Evolutionary conservation across 2,797 vertebrate genomes (phyloP), one percentile per base, ranked within the genome.

Genomic region (Sebastiscus tertius): DNA sequence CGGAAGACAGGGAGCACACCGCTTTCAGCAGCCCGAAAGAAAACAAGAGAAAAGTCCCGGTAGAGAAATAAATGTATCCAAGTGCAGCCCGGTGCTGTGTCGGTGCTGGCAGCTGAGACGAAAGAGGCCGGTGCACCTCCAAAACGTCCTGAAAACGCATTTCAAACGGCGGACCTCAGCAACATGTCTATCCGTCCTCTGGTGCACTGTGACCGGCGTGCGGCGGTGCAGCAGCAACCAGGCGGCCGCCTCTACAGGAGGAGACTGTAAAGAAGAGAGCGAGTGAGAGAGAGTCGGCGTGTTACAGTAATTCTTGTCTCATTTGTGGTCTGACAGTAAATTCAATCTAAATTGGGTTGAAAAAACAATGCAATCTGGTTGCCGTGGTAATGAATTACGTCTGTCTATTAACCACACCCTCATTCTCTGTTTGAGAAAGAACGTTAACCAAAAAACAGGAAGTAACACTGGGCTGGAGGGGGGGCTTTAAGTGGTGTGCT

Each of bases 71-170:
- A 49, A 49, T 20, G 18, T 0, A 49, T 49, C 18, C 9, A 18
- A n/a, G 46, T 49, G 46, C 42, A 20, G 42, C 13, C 12, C 39
- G 13, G 42, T 46, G 42, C 42, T 14, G 42, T 52, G 46, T 52
- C 8, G 46, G 18, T 49, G 46, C 0, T 49, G 46, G 0, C 18
- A 0, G 18, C 46, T 52, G 46, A 52, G 46, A 18, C 0, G 16
- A 49, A 20, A 49, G 46, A 20, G 46, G 46, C 0, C 0, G 16
- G 16, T 18, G 42, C 42, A 46, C 42, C 7, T 8, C 42, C 42
- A 49, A 20, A 20, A 49, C 3, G 42, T 20, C 42, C 42, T 18
- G 0, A 49, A 49, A 49, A 18, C 0, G 0, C 42, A 20, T 49
- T 49, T 49, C 16, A 49, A 49, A 49, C 0, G 18, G 42, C 18